Conservation (phyloP, 2,797 vertebrate species). For the Tapera naevia region DNA sequence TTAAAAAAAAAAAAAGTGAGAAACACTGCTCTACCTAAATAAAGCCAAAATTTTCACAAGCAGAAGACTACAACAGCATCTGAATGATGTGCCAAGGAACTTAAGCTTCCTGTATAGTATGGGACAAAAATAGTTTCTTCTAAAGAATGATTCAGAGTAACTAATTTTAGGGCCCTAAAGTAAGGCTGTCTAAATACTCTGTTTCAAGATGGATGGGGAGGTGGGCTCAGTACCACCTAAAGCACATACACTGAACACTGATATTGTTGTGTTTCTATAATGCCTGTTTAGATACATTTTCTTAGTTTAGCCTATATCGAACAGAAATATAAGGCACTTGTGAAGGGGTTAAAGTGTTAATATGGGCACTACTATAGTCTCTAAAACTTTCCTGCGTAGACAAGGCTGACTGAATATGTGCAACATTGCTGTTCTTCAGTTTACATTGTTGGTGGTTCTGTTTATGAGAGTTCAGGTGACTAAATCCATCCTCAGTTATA, state of each 20-base stretch:
- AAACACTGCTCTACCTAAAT: not conserved
- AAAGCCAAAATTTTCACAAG: not conserved
- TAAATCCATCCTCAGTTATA: not conserved
- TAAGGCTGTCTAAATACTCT: slow-evolving; percentile 21
- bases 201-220: not conserved
- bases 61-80: not conserved
- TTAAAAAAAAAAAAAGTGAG: not conserved
- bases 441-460: not conserved
- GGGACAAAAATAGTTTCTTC: slow-evolving; percentile 40
- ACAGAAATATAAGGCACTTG: not conserved
- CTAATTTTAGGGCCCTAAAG: slow-evolving; percentile 60
- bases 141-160: slow-evolving; percentile 25
- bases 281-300: not conserved
- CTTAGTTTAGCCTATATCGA: not conserved
- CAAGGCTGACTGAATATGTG: not conserved
- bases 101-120: slow-evolving; percentile 17
- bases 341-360: not conserved
- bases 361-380: not conserved
- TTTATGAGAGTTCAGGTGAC: not conserved
- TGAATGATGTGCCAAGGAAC: slow-evolving; percentile 2
- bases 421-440: not conserved
- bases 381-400: not conserved
- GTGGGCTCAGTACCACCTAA: not conserved
- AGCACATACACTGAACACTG: not conserved
- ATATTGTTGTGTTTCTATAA: not conserved